A percentile compares a stretch with the other conserved stretches of the same genome.
Evolutionary conservation across 2,888 invertebrate species (phyloP).

Genomic region (Zeuzera pyrina): DNA sequence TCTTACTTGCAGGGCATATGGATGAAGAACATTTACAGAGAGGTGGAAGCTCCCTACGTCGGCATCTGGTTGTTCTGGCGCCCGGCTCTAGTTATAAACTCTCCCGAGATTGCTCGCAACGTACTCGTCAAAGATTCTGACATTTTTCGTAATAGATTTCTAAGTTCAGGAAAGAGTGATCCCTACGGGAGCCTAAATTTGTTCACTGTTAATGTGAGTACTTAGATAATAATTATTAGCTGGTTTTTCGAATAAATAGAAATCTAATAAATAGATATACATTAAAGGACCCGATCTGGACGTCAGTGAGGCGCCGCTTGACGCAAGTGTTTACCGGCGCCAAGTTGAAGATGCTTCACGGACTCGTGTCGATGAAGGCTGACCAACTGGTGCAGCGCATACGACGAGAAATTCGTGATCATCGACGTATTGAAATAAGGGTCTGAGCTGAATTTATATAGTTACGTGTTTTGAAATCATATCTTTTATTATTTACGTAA

Average conservation of each 20-base stretch:
- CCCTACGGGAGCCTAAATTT: slow-evolving; percentile 36
- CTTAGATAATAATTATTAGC: too few species aligned
- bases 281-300: slow-evolving; percentile 36
- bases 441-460: too few species aligned
- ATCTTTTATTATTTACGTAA: too few species aligned
- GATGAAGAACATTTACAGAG: slow-evolving; percentile 29
- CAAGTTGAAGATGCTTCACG: slow-evolving; percentile 24
- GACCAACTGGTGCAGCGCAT: slow-evolving; percentile 25
- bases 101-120: slow-evolving; percentile 33
- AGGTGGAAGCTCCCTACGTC: slow-evolving; percentile 29
- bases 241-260: too few species aligned
- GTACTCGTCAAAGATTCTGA: slow-evolving; percentile 41
- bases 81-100: slow-evolving; percentile 40
- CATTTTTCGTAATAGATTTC: slow-evolving; percentile 33
- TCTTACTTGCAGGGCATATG: slow-evolving; percentile 37
- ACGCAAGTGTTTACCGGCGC: slow-evolving; percentile 30
- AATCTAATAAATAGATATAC: too few species aligned
- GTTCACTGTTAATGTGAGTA: slow-evolving; percentile 40
- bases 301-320: slow-evolving; percentile 25
- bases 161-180: slow-evolving; percentile 34
- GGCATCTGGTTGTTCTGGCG: slow-evolving; percentile 51
- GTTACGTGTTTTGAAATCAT: too few species aligned
- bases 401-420: slow-evolving; percentile 12
- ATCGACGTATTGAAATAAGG: slow-evolving; percentile 18
- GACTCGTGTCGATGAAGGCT: slow-evolving; percentile 19